phyloP scores from a whole-genome alignment of 2,797 vertebrate genomes.

The Cryptoprocta ferox region DNA sequence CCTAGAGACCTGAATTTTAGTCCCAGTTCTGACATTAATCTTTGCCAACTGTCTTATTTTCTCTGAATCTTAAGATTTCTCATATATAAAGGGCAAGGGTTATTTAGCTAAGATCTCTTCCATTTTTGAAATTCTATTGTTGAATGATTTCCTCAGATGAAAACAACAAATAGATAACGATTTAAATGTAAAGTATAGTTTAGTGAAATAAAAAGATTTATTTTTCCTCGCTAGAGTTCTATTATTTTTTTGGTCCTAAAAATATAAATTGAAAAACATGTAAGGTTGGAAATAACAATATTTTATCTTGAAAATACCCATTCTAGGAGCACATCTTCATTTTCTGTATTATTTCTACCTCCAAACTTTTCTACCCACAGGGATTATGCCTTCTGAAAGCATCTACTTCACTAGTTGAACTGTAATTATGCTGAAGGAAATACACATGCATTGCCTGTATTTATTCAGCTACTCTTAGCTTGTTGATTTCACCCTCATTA shows the following conservation, averaged over 20 bases:
- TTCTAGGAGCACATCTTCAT: background rate
- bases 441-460: background rate
- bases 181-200: background rate
- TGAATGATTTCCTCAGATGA: slow-evolving; percentile 19
- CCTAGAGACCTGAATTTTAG: background rate
- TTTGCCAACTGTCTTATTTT: slow-evolving; percentile 25
- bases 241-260: background rate
- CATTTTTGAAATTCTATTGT: background rate
- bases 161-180: background rate
- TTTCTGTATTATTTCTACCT: background rate
- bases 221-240: background rate
- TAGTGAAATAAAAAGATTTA: background rate
- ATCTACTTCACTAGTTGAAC: background rate
- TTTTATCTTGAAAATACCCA: background rate
- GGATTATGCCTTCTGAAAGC: background rate
- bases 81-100: background rate
- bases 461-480: background rate
- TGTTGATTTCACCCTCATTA: background rate
- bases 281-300: background rate
- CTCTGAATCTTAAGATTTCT: slow-evolving; percentile 6
- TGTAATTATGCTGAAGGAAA: background rate
- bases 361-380: background rate
- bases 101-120: background rate
- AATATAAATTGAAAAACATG: background rate
- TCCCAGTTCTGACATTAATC: background rate